Base-by-base conservation (phyloP, 2,888 invertebrate species). In the Sphinx pinastri region DNA sequence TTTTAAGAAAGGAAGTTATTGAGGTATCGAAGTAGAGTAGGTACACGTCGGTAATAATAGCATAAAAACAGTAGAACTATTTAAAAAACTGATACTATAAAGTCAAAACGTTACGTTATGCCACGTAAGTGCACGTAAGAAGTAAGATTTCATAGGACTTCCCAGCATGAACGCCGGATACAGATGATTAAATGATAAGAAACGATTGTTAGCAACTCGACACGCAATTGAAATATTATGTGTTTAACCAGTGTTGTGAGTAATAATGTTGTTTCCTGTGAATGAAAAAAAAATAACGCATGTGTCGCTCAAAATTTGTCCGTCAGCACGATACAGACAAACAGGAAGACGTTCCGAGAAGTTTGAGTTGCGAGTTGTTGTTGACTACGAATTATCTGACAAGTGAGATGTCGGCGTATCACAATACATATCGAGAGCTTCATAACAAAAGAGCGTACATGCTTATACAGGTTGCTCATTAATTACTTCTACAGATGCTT, bases 101-200 rank as follows among this genome's bases (percentile, higher is more conserved):
- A 10, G 55, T 55, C 54, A 54, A 55, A n/a, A 19, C 19, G n/a
- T 47, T 49, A 63, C 49, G 47, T 60, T 45, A 12, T 13, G 49
- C 10, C 59, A 19, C 55, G 55, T 55, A 60, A 14, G 31, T 45
- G 16, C 47, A 25, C 2, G 55, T 63, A 68, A 69, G 68, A 25
- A 59, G 49, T 63, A 7, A 19, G 13, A 49, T 49, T 63, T 49
- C 63, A 68, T 13, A 68, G 71, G 63, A 71, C 68, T 71, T 67
- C 70, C 68, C 72, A 63, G 49, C 63, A 49, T 47, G 63, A 57
- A 67, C 51, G 45, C 71, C 76, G 76, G 79, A 77, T 76, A 75
- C 72, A 69, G 70, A 73, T 75, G 76, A 80, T 79, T 80, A 80
- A 72, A 74, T 73, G 79, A 79, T 79, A 77, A 76, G 72, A 73